These are phyloP conservation scores for Tubulanus polymorphus DNA, from an alignment of 2,888 invertebrate genomes.

Conservation along the genomic window DNA sequence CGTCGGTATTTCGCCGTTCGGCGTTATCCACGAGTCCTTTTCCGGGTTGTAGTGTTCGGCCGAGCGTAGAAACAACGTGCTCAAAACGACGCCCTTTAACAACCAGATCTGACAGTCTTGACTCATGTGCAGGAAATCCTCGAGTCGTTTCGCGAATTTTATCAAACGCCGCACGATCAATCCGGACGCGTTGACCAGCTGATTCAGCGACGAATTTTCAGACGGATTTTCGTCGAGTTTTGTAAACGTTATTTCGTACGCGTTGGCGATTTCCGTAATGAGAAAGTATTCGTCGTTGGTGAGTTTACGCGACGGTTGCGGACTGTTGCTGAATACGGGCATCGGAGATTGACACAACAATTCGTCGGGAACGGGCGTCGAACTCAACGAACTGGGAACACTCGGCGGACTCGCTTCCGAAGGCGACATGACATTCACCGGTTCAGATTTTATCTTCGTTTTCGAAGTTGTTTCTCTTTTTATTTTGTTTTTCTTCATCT, in stretches of 20 bases:
- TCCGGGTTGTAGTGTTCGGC: constrained; percentile 87
- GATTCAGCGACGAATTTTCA: constrained; percentile 54
- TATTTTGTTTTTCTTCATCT: constrained; percentile 79
- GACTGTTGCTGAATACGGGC: not conserved
- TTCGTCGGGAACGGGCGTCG: not conserved
- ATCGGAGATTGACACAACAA: not conserved
- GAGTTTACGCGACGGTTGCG: not conserved
- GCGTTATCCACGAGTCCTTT: constrained; percentile 78
- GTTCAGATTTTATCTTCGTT: not conserved
- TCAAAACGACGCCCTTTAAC: constrained; percentile 66
- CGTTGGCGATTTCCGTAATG: not conserved
- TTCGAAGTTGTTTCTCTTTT: constrained; percentile 19
- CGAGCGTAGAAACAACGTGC: constrained; percentile 76
- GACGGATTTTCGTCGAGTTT: not conserved
- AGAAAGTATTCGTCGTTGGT: not conserved
- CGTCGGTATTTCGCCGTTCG: constrained; percentile 69
- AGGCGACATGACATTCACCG: not conserved
- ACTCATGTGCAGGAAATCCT: constrained; percentile 86
- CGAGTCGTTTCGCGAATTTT: constrained; percentile 61
- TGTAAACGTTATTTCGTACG: not conserved
- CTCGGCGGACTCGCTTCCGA: too few relatives aligned
- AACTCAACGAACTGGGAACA: too few relatives aligned
- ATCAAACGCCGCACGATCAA: constrained; percentile 78
- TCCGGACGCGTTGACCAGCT: constrained; percentile 65
- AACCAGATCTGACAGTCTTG: constrained; percentile 88